phyloP scores from a whole-genome alignment of 2,888 invertebrate genomes.

The Agriotes lineatus region DNA sequence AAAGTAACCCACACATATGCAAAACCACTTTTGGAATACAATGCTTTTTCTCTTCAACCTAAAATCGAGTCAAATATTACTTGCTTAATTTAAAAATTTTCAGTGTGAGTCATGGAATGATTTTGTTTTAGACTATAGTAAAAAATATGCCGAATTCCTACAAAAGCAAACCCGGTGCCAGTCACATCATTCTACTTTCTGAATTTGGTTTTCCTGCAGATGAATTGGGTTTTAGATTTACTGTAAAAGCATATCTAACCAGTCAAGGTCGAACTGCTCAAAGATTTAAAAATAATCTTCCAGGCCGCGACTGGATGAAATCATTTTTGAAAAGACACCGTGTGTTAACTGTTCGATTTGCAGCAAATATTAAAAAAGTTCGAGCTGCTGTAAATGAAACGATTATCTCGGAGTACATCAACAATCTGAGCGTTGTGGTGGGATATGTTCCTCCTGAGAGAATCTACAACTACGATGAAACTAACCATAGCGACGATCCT shows the following conservation, averaged over 20 bases:
- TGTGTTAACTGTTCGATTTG: slow-evolving; percentile 29
- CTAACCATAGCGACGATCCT: slow-evolving; percentile 11
- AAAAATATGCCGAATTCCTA: too few species aligned
- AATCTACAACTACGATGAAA: slow-evolving; percentile 25
- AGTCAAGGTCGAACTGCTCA: slow-evolving; percentile 22
- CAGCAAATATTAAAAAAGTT: slow-evolving; percentile 39
- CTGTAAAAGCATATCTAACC: slow-evolving; percentile 24
- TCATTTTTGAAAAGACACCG: slow-evolving; percentile 37
- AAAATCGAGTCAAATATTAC: too few species aligned
- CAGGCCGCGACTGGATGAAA: slow-evolving; percentile 39
- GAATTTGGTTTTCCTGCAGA: slow-evolving; percentile 23
- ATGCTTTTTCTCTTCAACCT: too few species aligned
- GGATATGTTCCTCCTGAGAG: not conserved
- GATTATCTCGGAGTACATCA: slow-evolving; percentile 16
- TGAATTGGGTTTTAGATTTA: slow-evolving; percentile 22
- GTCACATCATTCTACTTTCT: too few species aligned
- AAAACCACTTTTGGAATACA: too few species aligned
- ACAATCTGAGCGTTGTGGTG: not conserved
- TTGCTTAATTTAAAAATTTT: too few species aligned
- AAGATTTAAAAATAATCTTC: slow-evolving; percentile 43
- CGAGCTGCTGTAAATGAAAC: slow-evolving; percentile 27
- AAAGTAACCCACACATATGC: too few species aligned
- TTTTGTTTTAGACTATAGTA: too few species aligned
- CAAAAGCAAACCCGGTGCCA: too few species aligned
- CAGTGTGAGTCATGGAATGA: too few species aligned